Conservation (phyloP, 92 coral and sea anemone species). For the Parazoanthus swiftii region DNA sequence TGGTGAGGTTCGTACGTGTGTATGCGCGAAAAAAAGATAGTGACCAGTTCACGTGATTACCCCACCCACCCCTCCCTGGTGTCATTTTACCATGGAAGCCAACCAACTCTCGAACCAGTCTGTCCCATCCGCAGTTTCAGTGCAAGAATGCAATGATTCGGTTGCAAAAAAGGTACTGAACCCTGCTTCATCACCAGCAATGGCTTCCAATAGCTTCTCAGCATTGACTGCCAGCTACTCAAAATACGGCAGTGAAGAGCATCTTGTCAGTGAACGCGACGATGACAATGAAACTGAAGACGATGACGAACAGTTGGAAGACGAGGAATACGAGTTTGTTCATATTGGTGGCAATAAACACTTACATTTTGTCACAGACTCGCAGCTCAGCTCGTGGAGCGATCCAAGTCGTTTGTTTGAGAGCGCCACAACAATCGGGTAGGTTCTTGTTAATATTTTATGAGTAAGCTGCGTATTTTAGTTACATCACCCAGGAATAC, state of each 20-base stretch:
- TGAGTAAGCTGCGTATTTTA: neutral
- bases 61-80: conserved; percentile 25
- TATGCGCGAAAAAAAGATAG: neutral
- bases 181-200: conserved; percentile 7
- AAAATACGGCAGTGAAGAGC: conserved; percentile 77
- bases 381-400: conserved; percentile 94
- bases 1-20: no score
- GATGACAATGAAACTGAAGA: conserved; percentile 59
- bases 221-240: conserved; percentile 66
- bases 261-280: conserved; percentile 63
- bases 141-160: conserved; percentile 40
- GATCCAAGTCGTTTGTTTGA: conserved; percentile 71
- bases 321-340: conserved; percentile 66
- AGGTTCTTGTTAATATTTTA: conserved; percentile 40
- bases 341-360: conserved; percentile 72
- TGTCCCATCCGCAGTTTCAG: conserved; percentile 43
- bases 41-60: conserved; percentile 1
- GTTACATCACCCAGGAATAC: neutral
- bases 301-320: conserved; percentile 56
- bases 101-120: conserved; percentile 45
- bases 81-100: conserved; percentile 15
- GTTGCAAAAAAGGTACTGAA: neutral
- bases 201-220: conserved; percentile 42
- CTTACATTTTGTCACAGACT: conserved; percentile 91
- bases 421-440: conserved; percentile 74